A percentile compares a stretch with the other conserved stretches of the same genome.
Evolutionary conservation across 1,140 invertebrate genomes (phyloP).

Genomic region (Bombus superbus): DNA sequence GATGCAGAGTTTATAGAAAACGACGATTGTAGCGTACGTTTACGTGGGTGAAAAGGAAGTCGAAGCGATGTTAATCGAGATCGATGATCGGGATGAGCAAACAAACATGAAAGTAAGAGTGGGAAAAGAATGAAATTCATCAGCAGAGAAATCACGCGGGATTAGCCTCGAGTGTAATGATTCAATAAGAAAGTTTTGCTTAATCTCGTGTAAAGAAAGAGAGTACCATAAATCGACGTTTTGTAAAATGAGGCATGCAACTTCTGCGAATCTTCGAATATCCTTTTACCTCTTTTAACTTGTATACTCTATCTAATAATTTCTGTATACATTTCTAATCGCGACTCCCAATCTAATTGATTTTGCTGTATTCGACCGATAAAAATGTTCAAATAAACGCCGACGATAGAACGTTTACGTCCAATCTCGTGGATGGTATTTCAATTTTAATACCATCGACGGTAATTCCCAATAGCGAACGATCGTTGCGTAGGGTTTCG

Average conservation of each 20-base stretch:
- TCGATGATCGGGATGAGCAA: neutral
- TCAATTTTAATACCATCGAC: conserved; percentile 21
- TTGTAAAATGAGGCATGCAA: neutral
- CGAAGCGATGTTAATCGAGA: neutral
- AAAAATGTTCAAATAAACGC: neutral
- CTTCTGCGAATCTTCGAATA: neutral
- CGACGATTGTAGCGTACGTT: neutral
- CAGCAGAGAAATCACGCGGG: neutral
- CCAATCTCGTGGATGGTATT: conserved; percentile 4
- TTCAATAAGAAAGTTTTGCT: neutral
- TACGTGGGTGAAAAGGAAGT: neutral
- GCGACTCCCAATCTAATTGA: neutral
- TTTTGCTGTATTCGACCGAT: neutral
- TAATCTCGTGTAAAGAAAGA: conserved; percentile 1
- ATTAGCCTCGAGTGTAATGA: neutral
- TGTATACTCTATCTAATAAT: neutral
- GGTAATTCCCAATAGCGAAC: neutral
- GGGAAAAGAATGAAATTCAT: conserved; percentile 3
- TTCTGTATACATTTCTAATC: neutral
- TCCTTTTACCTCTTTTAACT: neutral
- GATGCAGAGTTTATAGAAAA: neutral
- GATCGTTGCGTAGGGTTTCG: neutral
- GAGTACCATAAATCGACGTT: conserved; percentile 16
- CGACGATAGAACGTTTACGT: conserved; percentile 1
- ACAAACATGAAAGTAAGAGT: conserved; percentile 17